These are phyloP conservation scores for Charadrius vociferus DNA, from an alignment of 2,113 vertebrate species.

Conservation along the genomic window DNA sequence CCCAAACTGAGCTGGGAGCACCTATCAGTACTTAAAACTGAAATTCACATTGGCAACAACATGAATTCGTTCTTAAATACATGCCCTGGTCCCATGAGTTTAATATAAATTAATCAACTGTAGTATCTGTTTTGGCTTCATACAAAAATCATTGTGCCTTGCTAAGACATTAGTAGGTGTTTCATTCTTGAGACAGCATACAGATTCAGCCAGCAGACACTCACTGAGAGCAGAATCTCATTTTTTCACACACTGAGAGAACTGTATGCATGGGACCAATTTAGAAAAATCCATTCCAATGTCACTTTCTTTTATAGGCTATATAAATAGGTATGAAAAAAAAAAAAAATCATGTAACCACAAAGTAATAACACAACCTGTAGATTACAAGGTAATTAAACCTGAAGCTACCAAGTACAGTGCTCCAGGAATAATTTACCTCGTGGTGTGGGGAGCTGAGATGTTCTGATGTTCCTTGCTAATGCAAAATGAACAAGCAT, in stretches of 20 bases:
- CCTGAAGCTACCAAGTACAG: conserved; percentile 55
- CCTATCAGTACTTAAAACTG: not conserved
- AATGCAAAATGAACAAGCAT: conserved; percentile 65
- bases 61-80: not conserved
- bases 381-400: conserved; percentile 75
- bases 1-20: not conserved
- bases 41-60: not conserved
- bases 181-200: not conserved
- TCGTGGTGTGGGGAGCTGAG: conserved; percentile 30
- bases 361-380: conserved; percentile 54
- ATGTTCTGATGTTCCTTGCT: conserved; percentile 56
- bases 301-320: conserved; percentile 58
- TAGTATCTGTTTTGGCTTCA: not conserved
- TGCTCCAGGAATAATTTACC: conserved; percentile 68
- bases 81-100: not conserved
- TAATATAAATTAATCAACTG: not conserved
- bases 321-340: conserved; percentile 40
- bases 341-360: conserved; percentile 16
- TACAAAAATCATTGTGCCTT: not conserved
- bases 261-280: conserved; percentile 15
- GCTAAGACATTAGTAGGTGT: not conserved
- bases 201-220: not conserved
- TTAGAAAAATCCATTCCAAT: conserved; percentile 52
- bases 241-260: not conserved
- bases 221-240: not conserved